Percentiles rank a stretch among this genome's conserved stretches.
phyloP scores from a whole-genome alignment of 2,888 invertebrate species.

The Tupiocoris notatus region DNA sequence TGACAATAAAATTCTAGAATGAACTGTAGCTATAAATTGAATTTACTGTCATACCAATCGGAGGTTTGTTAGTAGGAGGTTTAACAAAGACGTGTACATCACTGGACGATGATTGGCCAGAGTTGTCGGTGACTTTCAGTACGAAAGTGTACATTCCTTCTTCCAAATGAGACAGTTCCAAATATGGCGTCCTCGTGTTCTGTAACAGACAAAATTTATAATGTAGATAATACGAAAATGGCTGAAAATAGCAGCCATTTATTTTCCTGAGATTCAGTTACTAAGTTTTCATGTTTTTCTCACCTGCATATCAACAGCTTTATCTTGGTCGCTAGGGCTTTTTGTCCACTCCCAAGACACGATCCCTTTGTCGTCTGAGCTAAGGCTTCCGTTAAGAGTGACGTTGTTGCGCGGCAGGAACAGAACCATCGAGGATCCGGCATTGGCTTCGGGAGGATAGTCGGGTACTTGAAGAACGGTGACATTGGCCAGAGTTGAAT shows the following conservation, averaged over 20 bases:
- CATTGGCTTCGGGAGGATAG: conserved; percentile 94
- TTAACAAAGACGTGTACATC: conserved; percentile 92
- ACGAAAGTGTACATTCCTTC: conserved; percentile 93
- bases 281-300: background rate
- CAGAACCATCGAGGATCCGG: conserved; percentile 84
- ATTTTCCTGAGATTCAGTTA: background rate
- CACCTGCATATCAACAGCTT: conserved; percentile 87
- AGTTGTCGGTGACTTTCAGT: conserved; percentile 87
- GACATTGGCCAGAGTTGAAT: conserved; percentile 82
- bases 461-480: conserved; percentile 88
- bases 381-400: conserved; percentile 83
- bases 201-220: too few species aligned
- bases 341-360: conserved; percentile 96
- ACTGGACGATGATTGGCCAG: conserved; percentile 82
- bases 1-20: too few species aligned
- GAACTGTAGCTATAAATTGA: too few species aligned
- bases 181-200: conserved; percentile 85
- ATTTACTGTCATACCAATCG: conserved; percentile 68
- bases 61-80: conserved; percentile 81
- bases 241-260: too few species aligned
- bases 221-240: too few species aligned
- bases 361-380: conserved; percentile 91
- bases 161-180: conserved; percentile 84
- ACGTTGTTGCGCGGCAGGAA: conserved; percentile 85
- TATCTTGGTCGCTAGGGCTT: conserved; percentile 78